Conservation (phyloP, 2,113 vertebrate species). For the Mixornis gularis region DNA sequence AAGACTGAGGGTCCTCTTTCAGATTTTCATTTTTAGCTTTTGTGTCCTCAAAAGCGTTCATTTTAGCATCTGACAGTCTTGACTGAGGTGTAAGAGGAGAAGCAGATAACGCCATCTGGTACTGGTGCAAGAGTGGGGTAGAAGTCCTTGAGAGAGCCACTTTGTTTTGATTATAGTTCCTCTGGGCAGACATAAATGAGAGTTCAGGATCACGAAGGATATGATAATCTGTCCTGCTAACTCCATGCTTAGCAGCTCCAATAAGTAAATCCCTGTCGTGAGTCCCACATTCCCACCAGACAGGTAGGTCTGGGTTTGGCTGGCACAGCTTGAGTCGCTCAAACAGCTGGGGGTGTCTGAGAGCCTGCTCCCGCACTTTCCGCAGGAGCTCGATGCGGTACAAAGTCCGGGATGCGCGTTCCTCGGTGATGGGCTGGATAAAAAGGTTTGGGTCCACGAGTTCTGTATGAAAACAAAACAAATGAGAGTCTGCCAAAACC, state of each 20-base stretch:
- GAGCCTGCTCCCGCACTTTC: constrained; percentile 94
- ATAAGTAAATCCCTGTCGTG: constrained; percentile 94
- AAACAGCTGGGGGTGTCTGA: constrained; percentile 85
- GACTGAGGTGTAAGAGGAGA: constrained; percentile 77
- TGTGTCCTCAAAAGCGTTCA: constrained; percentile 70
- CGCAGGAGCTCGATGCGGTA: constrained; percentile 94
- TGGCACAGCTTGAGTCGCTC: constrained; percentile 91
- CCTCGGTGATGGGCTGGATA: constrained; percentile 97
- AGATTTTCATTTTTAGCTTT: constrained; percentile 70
- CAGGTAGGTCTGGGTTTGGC: constrained; percentile 88
- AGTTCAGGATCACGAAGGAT: constrained; percentile 96
- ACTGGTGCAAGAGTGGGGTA: constrained; percentile 80
- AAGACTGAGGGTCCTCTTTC: constrained; percentile 82
- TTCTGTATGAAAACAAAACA: constrained; percentile 70
- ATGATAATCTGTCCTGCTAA: constrained; percentile 98
- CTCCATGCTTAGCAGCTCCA: constrained; percentile 94
- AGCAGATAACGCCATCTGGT: constrained; percentile 73
- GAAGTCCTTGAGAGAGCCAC: constrained; percentile 74
- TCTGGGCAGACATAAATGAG: constrained; percentile 90
- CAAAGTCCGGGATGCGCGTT: constrained; percentile 92
- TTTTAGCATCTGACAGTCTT: constrained; percentile 72
- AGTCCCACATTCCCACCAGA: constrained; percentile 93
- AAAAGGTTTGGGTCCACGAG: constrained; percentile 85
- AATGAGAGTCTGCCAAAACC: background rate
- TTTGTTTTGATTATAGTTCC: constrained; percentile 90